These are phyloP conservation scores for Polia nebulosa DNA, from an alignment of 2,888 invertebrate genomes.

Conservation along the genomic window DNA sequence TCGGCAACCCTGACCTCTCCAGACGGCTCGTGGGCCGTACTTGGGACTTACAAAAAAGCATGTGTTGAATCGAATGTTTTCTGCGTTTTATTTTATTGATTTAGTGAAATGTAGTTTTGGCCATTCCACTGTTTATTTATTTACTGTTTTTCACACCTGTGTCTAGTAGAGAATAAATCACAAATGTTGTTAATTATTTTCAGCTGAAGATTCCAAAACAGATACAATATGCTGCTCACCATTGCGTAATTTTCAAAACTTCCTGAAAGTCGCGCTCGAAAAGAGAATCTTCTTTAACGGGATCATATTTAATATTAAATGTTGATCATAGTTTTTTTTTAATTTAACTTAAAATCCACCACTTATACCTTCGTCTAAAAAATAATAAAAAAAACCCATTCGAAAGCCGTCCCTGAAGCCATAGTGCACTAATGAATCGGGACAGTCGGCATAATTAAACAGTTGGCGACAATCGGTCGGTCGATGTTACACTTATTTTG, in stretches of 20 bases:
- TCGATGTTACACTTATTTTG: constrained; percentile 79
- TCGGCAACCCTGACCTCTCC: constrained; percentile 89
- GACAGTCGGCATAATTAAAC: constrained; percentile 88
- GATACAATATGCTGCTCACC: not conserved
- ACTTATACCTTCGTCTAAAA: not conserved
- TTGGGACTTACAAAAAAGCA: constrained; percentile 70
- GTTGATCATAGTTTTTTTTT: not conserved
- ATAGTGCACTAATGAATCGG: constrained; percentile 89
- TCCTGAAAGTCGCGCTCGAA: not conserved
- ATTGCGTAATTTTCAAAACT: not conserved
- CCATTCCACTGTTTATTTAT: not conserved
- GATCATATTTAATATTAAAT: not conserved
- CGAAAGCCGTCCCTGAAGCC: constrained; percentile 81
- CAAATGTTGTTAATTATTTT: not conserved
- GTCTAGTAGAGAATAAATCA: not conserved
- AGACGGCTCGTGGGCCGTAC: constrained; percentile 83
- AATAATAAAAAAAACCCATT: constrained; percentile 35
- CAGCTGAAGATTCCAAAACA: not conserved
- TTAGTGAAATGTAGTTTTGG: not conserved
- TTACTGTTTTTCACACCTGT: not conserved
- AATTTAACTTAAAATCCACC: no score
- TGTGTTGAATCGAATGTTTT: constrained; percentile 58
- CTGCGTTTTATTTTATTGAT: constrained; percentile 19
- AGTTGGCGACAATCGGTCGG: constrained; percentile 85
- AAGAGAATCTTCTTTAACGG: no score